Percentiles rank a stretch among this genome's conserved stretches.
Conservation (phyloP, 1,140 invertebrate genomes). For the Probaryconus sp. region DNA sequence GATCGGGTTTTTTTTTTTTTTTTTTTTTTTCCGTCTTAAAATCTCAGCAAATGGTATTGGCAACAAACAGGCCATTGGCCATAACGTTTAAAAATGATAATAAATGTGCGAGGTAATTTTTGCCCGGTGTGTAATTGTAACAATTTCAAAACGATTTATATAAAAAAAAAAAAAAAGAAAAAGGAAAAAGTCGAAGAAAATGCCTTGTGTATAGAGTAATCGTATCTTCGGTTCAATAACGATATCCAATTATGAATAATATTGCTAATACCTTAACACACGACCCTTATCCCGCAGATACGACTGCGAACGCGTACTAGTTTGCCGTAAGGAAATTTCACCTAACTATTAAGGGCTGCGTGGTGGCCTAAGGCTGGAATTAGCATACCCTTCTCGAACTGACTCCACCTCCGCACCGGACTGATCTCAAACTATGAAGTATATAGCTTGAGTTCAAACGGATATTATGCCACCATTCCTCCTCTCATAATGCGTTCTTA, state of each 20-base stretch:
- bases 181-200: background rate
- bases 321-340: slow-evolving; percentile 74
- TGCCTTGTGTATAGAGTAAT: background rate
- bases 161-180: too few relatives aligned
- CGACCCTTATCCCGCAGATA: slow-evolving; percentile 57
- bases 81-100: too few relatives aligned
- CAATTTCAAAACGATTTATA: too few relatives aligned
- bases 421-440: slow-evolving; percentile 70
- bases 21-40: too few relatives aligned
- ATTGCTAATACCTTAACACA: slow-evolving; percentile 58
- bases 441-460: slow-evolving; percentile 77
- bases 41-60: too few relatives aligned
- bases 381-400: slow-evolving; percentile 75
- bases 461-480: slow-evolving; percentile 78
- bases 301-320: slow-evolving; percentile 64
- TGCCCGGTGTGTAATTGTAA: too few relatives aligned
- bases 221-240: slow-evolving; percentile 38
- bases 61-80: too few relatives aligned
- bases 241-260: slow-evolving; percentile 57
- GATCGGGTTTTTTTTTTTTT: too few relatives aligned
- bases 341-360: slow-evolving; percentile 78
- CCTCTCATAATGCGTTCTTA: slow-evolving; percentile 71
- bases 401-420: slow-evolving; percentile 76
- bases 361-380: slow-evolving; percentile 77
- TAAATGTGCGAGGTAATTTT: too few relatives aligned